Evolutionary conservation across 2,797 vertebrate genomes (phyloP), one percentile per base, ranked within the genome.

Genomic region (Petrocephalus schoutedeni): DNA sequence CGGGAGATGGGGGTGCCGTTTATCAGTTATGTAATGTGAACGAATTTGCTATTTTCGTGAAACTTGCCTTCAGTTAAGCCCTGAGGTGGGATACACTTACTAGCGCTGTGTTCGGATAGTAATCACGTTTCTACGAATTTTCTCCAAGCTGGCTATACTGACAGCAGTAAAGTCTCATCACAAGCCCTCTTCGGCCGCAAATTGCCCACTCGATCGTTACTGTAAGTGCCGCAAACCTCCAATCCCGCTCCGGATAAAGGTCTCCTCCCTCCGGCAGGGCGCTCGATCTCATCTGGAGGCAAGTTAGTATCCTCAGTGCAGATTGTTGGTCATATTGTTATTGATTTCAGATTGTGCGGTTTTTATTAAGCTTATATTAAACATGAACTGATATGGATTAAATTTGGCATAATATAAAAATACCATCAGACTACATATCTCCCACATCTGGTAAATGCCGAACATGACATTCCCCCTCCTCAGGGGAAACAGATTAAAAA

Each of bases 241-340:
- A 92, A 93, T 91, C 90, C 64, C 87, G 87, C 89, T 91, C 87
- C 84, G 3, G 86, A 87, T 88, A 77, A 91, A 71, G 86, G 77
- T 87, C 88, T 71, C 16, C 53, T 21, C 64, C 80, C 80, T 28
- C 80, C 7, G 12, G 4, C 41, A 7, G 71, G 36, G 71, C 36
- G 71, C 71, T 12, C 36, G 28, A 71, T 28, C 28, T 36, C 28
- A 36, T 36, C 64, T 32, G 32, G 10, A 71, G 64, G 64, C 64
- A 71, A 71, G 28, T 71, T 77, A 41, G 41, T 45, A 77, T 77
- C 36, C 71, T 77, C 45, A 45, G 32, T 45, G 6, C 71, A 45
- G 36, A 77, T 45, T 32, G 28, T 4, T 32, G 28, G 64, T 71
- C 64, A 71, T 32, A 8, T 67, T 67, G 23, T 67, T 67, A 67